phyloP scores from a whole-genome alignment of 1,140 invertebrate species.

The Leptopilina boulardi region DNA sequence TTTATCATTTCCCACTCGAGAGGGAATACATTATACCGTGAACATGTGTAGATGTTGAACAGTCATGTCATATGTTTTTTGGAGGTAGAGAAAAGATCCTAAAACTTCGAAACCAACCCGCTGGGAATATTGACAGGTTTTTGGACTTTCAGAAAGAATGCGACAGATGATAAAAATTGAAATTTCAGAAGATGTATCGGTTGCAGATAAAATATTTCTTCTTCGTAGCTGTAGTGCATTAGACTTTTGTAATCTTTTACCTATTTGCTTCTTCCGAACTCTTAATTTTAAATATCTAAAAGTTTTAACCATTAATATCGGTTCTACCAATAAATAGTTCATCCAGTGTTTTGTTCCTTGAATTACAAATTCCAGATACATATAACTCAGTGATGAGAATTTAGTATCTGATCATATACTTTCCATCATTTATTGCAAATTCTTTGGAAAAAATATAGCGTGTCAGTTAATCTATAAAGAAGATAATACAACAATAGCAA shows the following conservation, averaged over 20 bases:
- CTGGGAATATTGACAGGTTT: background rate
- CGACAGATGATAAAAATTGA: conserved; percentile 16
- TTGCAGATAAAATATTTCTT: background rate
- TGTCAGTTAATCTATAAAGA: background rate
- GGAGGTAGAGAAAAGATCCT: background rate
- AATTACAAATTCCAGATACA: background rate
- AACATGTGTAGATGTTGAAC: too few species aligned
- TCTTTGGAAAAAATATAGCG: background rate
- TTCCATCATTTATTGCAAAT: background rate
- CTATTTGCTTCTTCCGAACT: too few species aligned
- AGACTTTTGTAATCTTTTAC: too few species aligned
- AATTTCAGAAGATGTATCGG: conserved; percentile 1
- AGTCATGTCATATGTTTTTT: background rate
- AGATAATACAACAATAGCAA: background rate
- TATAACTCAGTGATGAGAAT: background rate
- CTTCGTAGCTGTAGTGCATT: background rate
- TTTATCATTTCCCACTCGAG: too few species aligned
- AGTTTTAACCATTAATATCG: too few species aligned
- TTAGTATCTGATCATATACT: background rate
- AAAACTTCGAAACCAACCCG: background rate
- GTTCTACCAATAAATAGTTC: too few species aligned
- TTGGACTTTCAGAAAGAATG: background rate
- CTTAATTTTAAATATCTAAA: too few species aligned
- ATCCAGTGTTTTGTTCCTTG: too few species aligned
- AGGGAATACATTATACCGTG: too few species aligned